Conservation (phyloP, 2,888 invertebrate species). For the Aspidiotus destructor region DNA sequence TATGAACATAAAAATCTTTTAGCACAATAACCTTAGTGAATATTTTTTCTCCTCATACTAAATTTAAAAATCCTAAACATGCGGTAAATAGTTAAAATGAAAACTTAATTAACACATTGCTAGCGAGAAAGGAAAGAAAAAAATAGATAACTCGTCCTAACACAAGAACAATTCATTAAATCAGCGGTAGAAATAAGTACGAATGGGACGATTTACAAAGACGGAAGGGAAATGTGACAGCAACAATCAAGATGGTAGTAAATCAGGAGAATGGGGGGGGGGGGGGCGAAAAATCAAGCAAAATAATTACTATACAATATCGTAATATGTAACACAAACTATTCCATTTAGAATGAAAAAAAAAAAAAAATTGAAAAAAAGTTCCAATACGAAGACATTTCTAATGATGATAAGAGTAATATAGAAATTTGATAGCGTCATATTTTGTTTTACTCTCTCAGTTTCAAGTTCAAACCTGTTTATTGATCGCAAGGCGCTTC, state of each 20-base stretch:
- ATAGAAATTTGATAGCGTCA: slow-evolving; percentile 24
- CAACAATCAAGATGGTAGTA: slow-evolving; percentile 10
- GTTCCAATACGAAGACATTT: no score
- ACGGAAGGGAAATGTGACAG: slow-evolving; percentile 5
- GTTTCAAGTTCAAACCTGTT: slow-evolving; percentile 19
- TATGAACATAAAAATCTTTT: slow-evolving; percentile 16
- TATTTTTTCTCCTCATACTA: no score
- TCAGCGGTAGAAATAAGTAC: slow-evolving; percentile 19
- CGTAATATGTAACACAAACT: no score
- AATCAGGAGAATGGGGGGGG: no score
- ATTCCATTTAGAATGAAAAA: no score
- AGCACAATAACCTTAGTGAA: no score
- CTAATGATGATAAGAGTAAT: not conserved
- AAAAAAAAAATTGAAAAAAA: no score
- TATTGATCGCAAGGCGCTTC: slow-evolving; percentile 26
- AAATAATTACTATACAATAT: no score
- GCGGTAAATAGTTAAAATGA: slow-evolving; percentile 26
- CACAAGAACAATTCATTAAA: not conserved
- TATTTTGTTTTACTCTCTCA: no score
- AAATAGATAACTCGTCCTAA: not conserved
- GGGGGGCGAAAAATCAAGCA: no score
- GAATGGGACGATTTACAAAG: slow-evolving; percentile 20
- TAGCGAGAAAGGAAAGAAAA: slow-evolving; percentile 21
- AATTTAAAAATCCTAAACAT: slow-evolving; percentile 18
- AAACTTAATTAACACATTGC: slow-evolving; percentile 24